Base-by-base conservation (phyloP, 2,797 vertebrate genomes). In the Synanceia verrucosa region DNA sequence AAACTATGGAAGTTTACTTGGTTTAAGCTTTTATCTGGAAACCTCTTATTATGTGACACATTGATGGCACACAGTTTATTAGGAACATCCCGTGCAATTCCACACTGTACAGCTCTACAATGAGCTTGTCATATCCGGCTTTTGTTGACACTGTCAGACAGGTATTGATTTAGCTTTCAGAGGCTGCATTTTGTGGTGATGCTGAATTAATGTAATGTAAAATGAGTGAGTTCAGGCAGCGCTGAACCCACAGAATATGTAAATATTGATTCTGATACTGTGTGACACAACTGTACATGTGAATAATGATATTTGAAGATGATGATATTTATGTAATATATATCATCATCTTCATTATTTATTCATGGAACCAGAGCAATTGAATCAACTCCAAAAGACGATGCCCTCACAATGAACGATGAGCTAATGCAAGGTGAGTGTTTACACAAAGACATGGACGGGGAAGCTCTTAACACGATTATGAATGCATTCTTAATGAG, bases 401-500 rank as follows among this genome's bases (percentile, higher is more conserved):
- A 71, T 52, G 69, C 33, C 41, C 52, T 58, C 0, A 5, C 51
- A 67, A 31, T 74, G 64, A 82, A 82, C 75, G 63, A 82, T 65
- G 69, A 85, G 68, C 65, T 67, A 68, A 70, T 9, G 28, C 58
- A 70, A 77, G 71, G 76, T 75, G 77, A 62, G 81, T 80, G 70
- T 82, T 81, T 70, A 85, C 78, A 81, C 67, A 73, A 61, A 71
- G n/a, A 56, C 77, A 70, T 80, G 59, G n/a, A n/a, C 65, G 9
- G 29, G 69, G 37, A 60, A 85, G 81, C 80, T 82, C 70, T 87
- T 86, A 86, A 90, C 74, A 52, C 34, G 78, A 89, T 88, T 89
- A 87, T 81, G 65, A 89, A 90, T 86, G 74, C 78, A 85, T 87
- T 67, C 65, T 85, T 84, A 87, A 91, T 83, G 71, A 84, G 72